These are phyloP conservation scores for Callospermophilus lateralis DNA, from an alignment of 2,113 vertebrate genomes.

Conservation along the genomic window DNA sequence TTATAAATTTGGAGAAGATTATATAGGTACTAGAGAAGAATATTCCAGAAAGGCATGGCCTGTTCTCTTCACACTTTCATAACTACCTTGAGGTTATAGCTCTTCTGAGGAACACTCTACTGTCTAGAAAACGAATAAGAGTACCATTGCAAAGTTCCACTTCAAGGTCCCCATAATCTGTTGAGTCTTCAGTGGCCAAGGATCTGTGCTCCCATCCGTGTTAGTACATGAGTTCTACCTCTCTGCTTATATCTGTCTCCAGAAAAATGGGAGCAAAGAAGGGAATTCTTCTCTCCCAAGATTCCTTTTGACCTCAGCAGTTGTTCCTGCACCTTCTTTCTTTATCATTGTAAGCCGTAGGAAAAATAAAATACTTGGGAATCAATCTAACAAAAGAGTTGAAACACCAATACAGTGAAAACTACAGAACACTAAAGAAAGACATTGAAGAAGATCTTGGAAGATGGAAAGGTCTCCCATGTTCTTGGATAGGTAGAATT, in stretches of 20 bases:
- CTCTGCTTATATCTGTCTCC: not conserved
- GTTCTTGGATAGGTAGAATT: too few species aligned
- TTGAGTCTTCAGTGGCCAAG: not conserved
- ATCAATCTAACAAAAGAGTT: too few species aligned
- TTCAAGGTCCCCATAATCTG: not conserved
- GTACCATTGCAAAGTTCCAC: not conserved
- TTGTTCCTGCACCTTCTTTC: not conserved
- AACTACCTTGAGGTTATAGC: not conserved
- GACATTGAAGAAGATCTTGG: too few species aligned
- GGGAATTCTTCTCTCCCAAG: not conserved
- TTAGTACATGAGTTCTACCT: not conserved
- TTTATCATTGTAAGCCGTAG: not conserved
- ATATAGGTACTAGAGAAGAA: not conserved
- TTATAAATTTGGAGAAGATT: not conserved
- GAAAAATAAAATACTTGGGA: too few species aligned
- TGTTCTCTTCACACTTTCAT: not conserved
- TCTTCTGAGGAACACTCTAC: not conserved
- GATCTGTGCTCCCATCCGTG: not conserved
- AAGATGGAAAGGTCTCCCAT: too few species aligned
- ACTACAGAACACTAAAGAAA: too few species aligned
- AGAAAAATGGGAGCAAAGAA: not conserved
- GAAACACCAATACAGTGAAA: too few species aligned
- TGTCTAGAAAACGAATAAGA: not conserved
- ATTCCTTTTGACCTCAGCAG: not conserved
- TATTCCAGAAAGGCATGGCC: not conserved